Base-by-base conservation (phyloP, 1,140 invertebrate genomes). In the Hetaerina americana region DNA sequence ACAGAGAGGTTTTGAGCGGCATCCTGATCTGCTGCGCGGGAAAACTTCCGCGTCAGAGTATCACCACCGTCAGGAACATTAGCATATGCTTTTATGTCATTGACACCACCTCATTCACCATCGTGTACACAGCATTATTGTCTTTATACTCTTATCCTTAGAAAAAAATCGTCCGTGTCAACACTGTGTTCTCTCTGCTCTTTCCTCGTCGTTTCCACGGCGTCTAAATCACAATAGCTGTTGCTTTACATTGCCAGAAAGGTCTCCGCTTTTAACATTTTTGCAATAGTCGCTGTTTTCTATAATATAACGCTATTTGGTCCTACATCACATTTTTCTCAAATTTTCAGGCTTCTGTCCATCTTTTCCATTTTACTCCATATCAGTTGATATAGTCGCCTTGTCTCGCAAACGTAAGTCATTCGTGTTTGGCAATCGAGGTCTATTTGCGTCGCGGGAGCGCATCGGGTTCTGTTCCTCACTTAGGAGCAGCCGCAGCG, bases 401-500 rank as follows among this genome's bases (percentile, higher is more conserved):
- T 18, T 57, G n/a, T 57, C 15, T 5, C 15, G 40, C 40, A n/a
- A 57, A 57, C 40, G 40, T 12, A 18, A 18, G 15, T 5, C 40
- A 57, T 57, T n/a, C 22, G n/a, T n/a, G n/a, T 57, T 57, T 57
- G 40, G 40, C 40, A 12, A 57, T 57, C 40, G 40, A 57, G 40
- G 40, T 57, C 40, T 57, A n/a, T 57, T n/a, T 12, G 40, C 40
- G 40, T 57, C 40, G 40, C 40, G 10, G 22, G n/a, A 57, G 22
- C 40, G 40, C 40, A 57, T 57, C 40, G 40, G 10, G 40, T 57
- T 57, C 40, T n/a, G 22, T 5, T 57, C 40, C 40, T 57, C 40
- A 57, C 40, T 57, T 94, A 96, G 81, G 91, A 92, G 80, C 94
- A 97, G 15, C 93, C 94, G 79, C 95, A 97, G 75, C 89, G 87